Conservation (phyloP, 2,113 vertebrate genomes). For the Corvus cornix region DNA sequence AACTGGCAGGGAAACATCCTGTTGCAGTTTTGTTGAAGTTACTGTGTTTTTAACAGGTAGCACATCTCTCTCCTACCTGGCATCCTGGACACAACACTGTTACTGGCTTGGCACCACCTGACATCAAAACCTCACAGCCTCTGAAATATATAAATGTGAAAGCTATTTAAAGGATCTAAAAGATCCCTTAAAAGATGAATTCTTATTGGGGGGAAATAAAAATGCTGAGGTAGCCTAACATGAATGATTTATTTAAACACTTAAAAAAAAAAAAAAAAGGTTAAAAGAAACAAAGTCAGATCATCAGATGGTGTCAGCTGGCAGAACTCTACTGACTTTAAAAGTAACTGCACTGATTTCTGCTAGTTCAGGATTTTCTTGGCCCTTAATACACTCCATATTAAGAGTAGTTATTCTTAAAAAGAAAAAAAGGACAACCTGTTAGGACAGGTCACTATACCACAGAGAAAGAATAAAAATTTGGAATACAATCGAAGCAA, state of each 20-base stretch:
- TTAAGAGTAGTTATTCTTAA: neutral
- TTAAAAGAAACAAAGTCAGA: neutral
- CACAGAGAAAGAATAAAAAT: neutral
- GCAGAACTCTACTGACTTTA: neutral
- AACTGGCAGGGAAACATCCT: neutral
- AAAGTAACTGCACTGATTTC: neutral
- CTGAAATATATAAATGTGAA: neutral
- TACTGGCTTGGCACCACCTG: neutral
- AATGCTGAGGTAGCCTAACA: neutral
- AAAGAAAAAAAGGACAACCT: neutral
- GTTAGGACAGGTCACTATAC: neutral
- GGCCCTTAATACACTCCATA: neutral
- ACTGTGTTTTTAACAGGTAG: neutral
- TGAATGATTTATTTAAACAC: neutral
- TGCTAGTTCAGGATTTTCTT: neutral
- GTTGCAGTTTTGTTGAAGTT: neutral
- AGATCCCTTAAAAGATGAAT: neutral
- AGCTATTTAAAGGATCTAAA: neutral
- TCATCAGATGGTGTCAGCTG: neutral
- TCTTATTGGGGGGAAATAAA: neutral
- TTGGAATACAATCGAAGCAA: neutral
- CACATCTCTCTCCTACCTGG: neutral
- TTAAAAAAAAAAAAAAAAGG: neutral
- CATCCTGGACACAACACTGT: neutral
- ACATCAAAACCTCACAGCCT: neutral